Evolutionary conservation across 2,797 vertebrate genomes (phyloP).

Genomic region (Numenius phaeopus): DNA sequence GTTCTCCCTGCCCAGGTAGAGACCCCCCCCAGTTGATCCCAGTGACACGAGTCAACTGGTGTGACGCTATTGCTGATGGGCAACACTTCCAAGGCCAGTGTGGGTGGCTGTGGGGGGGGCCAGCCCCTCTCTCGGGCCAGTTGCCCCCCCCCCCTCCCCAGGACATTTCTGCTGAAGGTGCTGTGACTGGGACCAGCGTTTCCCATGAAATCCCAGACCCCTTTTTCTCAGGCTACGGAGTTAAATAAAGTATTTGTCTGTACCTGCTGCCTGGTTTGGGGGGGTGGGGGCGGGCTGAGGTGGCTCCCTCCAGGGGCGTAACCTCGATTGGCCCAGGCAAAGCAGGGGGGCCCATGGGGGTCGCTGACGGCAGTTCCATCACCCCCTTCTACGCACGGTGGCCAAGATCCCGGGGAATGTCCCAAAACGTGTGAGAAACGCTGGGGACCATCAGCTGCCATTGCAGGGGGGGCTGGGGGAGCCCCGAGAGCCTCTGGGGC

Average conservation of each 20-base stretch:
- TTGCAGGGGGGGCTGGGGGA: too few species aligned
- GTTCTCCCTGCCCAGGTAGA: neutral
- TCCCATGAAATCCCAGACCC: neutral
- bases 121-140: neutral
- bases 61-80: accelerated
- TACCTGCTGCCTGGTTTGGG: accelerated
- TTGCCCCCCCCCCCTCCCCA: too few species aligned
- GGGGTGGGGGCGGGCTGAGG: accelerated
- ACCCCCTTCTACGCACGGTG: accelerated
- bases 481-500: neutral
- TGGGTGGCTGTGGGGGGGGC: neutral
- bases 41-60: neutral
- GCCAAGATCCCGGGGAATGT: neutral
- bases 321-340: too few species aligned
- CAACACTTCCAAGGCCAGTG: neutral
- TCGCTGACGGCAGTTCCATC: neutral
- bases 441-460: neutral
- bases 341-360: neutral
- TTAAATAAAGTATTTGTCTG: slow-evolving; percentile 47
- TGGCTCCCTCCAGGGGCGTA: neutral
- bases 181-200: neutral
- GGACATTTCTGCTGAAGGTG: neutral
- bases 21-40: neutral
- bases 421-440: neutral
- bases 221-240: neutral